Evolutionary conservation across 2,797 vertebrate genomes (phyloP).

Genomic region (Ara ararauna): DNA sequence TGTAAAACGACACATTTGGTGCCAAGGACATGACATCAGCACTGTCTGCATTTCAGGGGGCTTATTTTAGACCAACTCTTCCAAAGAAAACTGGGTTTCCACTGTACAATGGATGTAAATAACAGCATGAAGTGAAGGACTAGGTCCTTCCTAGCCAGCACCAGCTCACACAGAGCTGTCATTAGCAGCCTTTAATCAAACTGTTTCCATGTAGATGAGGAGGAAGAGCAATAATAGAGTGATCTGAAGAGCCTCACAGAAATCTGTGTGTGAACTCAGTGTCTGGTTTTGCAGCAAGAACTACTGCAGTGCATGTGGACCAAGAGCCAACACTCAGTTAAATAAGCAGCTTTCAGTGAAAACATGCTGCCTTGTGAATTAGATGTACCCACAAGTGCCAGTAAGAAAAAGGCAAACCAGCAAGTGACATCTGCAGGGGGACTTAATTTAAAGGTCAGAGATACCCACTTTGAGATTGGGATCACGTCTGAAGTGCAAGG

Average conservation of each 20-base stretch:
- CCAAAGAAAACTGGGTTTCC: not conserved
- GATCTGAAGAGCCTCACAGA: not conserved
- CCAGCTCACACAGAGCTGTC: not conserved
- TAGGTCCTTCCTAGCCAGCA: not conserved
- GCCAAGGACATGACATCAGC: constrained; percentile 48
- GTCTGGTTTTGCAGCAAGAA: not conserved
- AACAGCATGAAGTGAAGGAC: not conserved
- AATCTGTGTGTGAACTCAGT: not conserved
- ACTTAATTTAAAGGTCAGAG: not conserved
- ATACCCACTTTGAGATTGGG: not conserved
- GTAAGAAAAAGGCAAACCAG: not conserved
- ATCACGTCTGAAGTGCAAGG: not conserved
- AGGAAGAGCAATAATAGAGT: not conserved
- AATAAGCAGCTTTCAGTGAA: not conserved
- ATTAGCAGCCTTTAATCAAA: not conserved
- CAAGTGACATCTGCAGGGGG: not conserved
- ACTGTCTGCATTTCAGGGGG: not conserved
- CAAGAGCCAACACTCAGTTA: accelerated
- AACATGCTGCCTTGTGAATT: not conserved
- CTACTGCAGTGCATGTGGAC: not conserved
- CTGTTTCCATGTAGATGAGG: not conserved
- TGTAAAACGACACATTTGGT: accelerated
- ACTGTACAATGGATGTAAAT: not conserved
- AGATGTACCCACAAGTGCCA: not conserved
- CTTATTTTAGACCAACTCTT: not conserved